phyloP scores from a whole-genome alignment of 2,888 invertebrate genomes.

The Agriopis leucophaearia region DNA sequence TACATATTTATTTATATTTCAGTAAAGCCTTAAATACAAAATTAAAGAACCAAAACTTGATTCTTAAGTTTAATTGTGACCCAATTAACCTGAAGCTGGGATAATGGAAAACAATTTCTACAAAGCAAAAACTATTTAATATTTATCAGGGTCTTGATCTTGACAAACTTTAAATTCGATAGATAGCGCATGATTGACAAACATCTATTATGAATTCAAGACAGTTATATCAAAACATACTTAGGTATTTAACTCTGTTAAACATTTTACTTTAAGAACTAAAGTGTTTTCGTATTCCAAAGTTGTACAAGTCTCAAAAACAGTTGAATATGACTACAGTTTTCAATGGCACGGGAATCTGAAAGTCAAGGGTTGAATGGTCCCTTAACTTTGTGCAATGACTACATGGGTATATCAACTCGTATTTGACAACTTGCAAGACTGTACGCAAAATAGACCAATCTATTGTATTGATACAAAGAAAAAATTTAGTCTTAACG shows the following conservation, averaged over 20 bases:
- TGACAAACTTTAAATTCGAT: slow-evolving; percentile 20
- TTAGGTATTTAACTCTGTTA: slow-evolving; percentile 14
- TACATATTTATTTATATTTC: background rate
- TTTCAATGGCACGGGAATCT: slow-evolving; percentile 34
- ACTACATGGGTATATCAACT: background rate
- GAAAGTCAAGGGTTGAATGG: slow-evolving; percentile 22
- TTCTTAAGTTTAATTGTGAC: slow-evolving; percentile 21
- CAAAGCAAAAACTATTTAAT: slow-evolving; percentile 28
- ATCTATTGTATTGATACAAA: background rate
- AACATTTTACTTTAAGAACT: slow-evolving; percentile 17
- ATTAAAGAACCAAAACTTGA: slow-evolving; percentile 20
- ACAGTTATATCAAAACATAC: slow-evolving; percentile 12
- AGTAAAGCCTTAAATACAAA: slow-evolving; percentile 3
- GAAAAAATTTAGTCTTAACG: background rate
- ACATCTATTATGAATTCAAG: slow-evolving; percentile 31
- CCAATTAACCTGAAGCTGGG: slow-evolving; percentile 10
- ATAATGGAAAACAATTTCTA: slow-evolving; percentile 23
- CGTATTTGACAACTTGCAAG: background rate
- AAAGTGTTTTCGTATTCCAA: slow-evolving; percentile 26
- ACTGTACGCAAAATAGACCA: background rate
- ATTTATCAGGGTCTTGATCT: slow-evolving; percentile 28
- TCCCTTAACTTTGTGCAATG: background rate
- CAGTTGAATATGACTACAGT: slow-evolving; percentile 25
- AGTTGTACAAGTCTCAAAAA: slow-evolving; percentile 22
- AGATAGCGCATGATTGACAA: slow-evolving; percentile 28